Percentiles rank a stretch among this genome's conserved stretches.
Conservation (phyloP, 1,140 invertebrate species). For the Macrostomum lignano region DNA sequence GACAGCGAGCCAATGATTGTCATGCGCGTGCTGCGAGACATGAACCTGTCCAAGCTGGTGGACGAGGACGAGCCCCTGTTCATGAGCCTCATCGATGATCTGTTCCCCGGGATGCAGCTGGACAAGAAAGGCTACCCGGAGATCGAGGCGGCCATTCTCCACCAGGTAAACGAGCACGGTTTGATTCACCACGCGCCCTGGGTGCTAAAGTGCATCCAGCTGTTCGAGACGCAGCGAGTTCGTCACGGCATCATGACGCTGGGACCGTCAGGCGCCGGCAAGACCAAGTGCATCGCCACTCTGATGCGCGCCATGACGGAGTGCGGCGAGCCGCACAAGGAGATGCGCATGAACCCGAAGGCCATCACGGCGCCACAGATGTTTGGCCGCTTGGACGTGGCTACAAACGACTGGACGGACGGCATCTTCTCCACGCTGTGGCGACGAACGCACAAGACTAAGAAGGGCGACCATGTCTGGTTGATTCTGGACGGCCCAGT, state of each 20-base stretch:
- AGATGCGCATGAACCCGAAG: conserved; percentile 93
- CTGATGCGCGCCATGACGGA: conserved; percentile 43
- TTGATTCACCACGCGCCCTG: conserved; percentile 69
- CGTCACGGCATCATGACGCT: conserved; percentile 83
- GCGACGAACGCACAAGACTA: conserved; percentile 55
- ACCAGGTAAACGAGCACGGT: conserved; percentile 28
- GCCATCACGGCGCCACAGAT: conserved; percentile 82
- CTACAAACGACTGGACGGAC: conserved; percentile 90
- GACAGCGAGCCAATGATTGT: conserved; percentile 77
- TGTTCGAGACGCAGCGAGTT: conserved; percentile 77
- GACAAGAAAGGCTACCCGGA: conserved; percentile 69
- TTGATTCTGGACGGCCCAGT: conserved; percentile 27
- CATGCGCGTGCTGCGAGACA: conserved; percentile 81
- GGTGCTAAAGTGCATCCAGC: conserved; percentile 71
- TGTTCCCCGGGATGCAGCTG: conserved; percentile 62
- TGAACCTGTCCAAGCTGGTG: conserved; percentile 85
- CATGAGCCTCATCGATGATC: conserved; percentile 68
- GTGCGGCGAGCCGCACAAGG: conserved; percentile 29
- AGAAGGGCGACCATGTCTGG: conserved; percentile 25
- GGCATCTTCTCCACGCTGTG: conserved; percentile 82
- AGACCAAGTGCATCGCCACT: conserved; percentile 66
- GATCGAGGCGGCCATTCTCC: conserved; percentile 25
- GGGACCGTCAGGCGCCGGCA: conserved; percentile 68
- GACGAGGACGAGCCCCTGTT: conserved; percentile 89
- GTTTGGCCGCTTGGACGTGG: conserved; percentile 75